Percentiles rank a stretch among this genome's conserved stretches.
Evolutionary conservation across 2,113 vertebrate genomes (phyloP).

Genomic region (Nycticebus coucang): DNA sequence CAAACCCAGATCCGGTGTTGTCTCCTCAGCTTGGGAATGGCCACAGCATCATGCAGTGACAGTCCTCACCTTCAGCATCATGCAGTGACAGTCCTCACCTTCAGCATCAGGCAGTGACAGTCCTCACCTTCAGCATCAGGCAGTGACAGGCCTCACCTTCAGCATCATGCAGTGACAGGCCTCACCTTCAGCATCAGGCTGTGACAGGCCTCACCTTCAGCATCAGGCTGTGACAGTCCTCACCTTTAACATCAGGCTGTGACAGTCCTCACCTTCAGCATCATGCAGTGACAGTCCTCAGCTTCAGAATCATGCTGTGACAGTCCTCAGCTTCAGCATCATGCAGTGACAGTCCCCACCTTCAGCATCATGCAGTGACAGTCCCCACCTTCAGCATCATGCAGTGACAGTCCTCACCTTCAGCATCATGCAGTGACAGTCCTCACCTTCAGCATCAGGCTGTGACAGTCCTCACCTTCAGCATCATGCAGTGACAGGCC

Average conservation of each 20-base stretch:
- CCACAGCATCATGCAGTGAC: not conserved
- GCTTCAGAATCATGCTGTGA: not conserved
- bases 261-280: not conserved
- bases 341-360: not conserved
- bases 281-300: not conserved
- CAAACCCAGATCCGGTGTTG: not conserved
- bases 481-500: not conserved
- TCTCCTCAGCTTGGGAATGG: not conserved
- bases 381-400: not conserved
- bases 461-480: not conserved
- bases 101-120: not conserved
- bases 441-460: not conserved
- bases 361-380: not conserved
- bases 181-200: not conserved
- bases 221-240: not conserved
- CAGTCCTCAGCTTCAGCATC: not conserved
- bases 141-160: not conserved
- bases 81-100: not conserved
- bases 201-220: not conserved
- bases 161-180: not conserved
- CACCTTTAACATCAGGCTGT: not conserved
- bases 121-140: not conserved
- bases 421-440: not conserved
- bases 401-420: not conserved
- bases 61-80: not conserved